Evolutionary conservation across 2,888 invertebrate genomes (phyloP).

Genomic region (Lutraria lutraria): DNA sequence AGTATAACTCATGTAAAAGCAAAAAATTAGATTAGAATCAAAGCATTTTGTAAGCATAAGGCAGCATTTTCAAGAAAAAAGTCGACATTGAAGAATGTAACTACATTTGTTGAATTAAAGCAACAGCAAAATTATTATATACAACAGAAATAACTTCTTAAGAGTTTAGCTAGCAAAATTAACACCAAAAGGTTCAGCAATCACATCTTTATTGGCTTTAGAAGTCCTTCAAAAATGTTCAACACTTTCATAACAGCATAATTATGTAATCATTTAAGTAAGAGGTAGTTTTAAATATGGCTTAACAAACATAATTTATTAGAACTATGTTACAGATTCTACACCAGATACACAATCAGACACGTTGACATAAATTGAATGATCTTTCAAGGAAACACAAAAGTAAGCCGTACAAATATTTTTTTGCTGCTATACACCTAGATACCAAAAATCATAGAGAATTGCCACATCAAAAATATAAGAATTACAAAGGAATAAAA

Average conservation of each 20-base stretch:
- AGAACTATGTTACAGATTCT: conserved; percentile 34
- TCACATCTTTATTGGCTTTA: conserved; percentile 30
- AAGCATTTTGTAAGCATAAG: not conserved
- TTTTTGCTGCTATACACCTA: not conserved
- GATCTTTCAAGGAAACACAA: not conserved
- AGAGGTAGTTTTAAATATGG: conserved; percentile 41
- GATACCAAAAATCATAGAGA: not conserved
- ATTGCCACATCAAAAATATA: conserved; percentile 6
- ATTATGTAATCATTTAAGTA: conserved; percentile 21
- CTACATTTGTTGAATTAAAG: not conserved
- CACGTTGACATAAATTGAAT: conserved; percentile 22
- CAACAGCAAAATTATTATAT: not conserved
- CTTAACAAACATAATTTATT: conserved; percentile 37
- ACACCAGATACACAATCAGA: conserved; percentile 29
- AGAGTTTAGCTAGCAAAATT: conserved; percentile 2
- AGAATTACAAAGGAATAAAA: not conserved
- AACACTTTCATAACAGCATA: conserved; percentile 38
- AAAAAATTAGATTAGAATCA: not conserved
- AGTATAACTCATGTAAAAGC: not conserved
- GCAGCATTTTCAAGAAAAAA: not conserved
- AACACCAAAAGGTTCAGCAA: conserved; percentile 13
- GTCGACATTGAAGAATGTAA: not conserved
- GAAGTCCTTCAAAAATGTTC: conserved; percentile 22
- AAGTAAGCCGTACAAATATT: not conserved
- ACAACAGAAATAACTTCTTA: not conserved